Evolutionary conservation across 2,113 vertebrate species (phyloP).

Genomic region (Dipodomys ordii): DNA sequence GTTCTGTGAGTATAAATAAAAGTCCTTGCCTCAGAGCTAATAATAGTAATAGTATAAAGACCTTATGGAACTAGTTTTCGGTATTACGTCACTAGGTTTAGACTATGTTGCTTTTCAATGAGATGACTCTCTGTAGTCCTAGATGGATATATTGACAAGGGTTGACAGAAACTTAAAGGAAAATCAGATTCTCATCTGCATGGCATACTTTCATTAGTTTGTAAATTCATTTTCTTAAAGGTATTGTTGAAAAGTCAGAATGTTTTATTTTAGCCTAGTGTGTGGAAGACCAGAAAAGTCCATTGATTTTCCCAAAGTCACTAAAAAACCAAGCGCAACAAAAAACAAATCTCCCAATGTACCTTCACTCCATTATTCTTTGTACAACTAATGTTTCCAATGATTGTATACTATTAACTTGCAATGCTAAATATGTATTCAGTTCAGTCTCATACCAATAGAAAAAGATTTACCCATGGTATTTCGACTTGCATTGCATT

Average conservation of each 20-base stretch:
- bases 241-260: not conserved
- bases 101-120: not conserved
- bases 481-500: slow-evolving; percentile 74
- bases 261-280: not conserved
- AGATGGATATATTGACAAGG: not conserved
- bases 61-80: slow-evolving; percentile 20
- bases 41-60: slow-evolving; percentile 55
- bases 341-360: not conserved
- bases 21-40: slow-evolving; percentile 64
- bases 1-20: slow-evolving; percentile 54
- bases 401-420: slow-evolving; percentile 62
- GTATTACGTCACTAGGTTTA: not conserved
- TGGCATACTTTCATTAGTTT: slow-evolving; percentile 47
- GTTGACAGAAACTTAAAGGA: slow-evolving; percentile 46
- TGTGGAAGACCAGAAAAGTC: not conserved
- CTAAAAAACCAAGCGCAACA: not conserved
- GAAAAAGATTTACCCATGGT: slow-evolving; percentile 59
- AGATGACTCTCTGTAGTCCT: slow-evolving; percentile 48
- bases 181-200: slow-evolving; percentile 9
- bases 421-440: slow-evolving; percentile 68
- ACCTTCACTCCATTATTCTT: not conserved
- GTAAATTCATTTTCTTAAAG: slow-evolving; percentile 43
- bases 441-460: slow-evolving; percentile 10
- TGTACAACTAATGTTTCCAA: slow-evolving; percentile 41
- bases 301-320: not conserved